phyloP scores from a whole-genome alignment of 2,113 vertebrate genomes.

The Amphiprion percula region DNA sequence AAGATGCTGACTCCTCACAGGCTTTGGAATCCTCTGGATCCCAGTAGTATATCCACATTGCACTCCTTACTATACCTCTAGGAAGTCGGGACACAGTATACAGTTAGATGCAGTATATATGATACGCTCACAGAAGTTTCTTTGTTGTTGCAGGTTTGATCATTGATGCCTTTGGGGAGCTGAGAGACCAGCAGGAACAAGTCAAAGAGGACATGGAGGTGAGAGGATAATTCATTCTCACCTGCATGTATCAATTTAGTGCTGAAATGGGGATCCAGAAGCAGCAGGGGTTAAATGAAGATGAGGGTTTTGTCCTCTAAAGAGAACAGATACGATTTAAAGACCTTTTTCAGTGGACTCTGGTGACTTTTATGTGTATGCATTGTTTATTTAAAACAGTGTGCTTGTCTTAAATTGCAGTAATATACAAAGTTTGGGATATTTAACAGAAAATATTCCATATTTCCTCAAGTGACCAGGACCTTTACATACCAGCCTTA shows the following conservation, averaged over 20 bases:
- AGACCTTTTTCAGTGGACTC: background rate
- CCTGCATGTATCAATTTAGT: background rate
- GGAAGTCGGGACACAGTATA: background rate
- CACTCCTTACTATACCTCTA: background rate
- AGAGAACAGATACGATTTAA: background rate
- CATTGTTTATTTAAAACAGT: background rate
- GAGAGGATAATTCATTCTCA: constrained; percentile 54
- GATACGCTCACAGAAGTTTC: background rate
- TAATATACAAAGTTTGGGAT: background rate
- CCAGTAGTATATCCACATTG: background rate
- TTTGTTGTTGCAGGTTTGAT: constrained; percentile 90
- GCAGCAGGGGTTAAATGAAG: background rate
- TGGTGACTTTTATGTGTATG: background rate
- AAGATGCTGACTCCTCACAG: background rate
- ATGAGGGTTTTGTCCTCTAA: background rate
- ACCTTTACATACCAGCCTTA: too few species aligned
- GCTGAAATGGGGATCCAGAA: background rate
- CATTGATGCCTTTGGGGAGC: constrained; percentile 97
- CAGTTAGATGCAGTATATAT: background rate
- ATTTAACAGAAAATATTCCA: background rate
- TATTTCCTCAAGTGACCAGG: too few species aligned
- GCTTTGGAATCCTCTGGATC: background rate
- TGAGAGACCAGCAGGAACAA: constrained; percentile 99
- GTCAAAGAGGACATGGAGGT: constrained; percentile 99
- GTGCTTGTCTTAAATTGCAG: background rate